These are phyloP conservation scores for Miniopterus natalensis DNA, from an alignment of 2,113 vertebrate species.

Conservation along the genomic window DNA sequence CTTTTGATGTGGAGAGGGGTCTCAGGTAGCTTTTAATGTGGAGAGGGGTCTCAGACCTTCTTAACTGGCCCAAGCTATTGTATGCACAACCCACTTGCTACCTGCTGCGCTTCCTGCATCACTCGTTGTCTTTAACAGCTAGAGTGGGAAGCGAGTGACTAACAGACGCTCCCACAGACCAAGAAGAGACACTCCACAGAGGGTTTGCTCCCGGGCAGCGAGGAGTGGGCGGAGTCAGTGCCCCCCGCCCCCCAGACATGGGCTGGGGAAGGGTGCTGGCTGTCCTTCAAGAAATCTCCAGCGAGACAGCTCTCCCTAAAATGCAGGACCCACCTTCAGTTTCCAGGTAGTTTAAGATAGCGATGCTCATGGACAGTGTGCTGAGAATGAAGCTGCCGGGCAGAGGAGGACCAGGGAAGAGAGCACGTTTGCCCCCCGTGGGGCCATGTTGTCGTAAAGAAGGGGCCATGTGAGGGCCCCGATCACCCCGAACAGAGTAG, in stretches of 20 bases:
- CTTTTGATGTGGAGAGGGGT: too few species aligned
- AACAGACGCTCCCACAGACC: neutral
- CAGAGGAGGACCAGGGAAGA: neutral
- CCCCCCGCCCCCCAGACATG: neutral
- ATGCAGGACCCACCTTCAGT: neutral
- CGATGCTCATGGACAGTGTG: too few species aligned
- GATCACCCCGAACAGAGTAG: neutral
- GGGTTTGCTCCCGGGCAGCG: accelerated
- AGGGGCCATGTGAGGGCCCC: too few species aligned
- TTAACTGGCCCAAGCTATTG: neutral
- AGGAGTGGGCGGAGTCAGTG: neutral
- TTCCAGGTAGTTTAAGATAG: neutral
- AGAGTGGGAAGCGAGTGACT: neutral
- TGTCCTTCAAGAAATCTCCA: neutral
- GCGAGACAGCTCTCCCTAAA: neutral
- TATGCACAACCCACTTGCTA: neutral
- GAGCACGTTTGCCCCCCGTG: accelerated
- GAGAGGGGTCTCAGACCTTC: neutral
- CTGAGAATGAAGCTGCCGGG: too few species aligned
- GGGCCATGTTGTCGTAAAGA: neutral
- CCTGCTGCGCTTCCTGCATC: neutral
- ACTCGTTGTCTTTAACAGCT: neutral
- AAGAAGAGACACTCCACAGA: accelerated
- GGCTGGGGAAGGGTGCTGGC: neutral
- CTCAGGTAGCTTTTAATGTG: too few species aligned